Evolutionary conservation across 2,113 vertebrate genomes (phyloP).

Genomic region (Centropus unirufus): DNA sequence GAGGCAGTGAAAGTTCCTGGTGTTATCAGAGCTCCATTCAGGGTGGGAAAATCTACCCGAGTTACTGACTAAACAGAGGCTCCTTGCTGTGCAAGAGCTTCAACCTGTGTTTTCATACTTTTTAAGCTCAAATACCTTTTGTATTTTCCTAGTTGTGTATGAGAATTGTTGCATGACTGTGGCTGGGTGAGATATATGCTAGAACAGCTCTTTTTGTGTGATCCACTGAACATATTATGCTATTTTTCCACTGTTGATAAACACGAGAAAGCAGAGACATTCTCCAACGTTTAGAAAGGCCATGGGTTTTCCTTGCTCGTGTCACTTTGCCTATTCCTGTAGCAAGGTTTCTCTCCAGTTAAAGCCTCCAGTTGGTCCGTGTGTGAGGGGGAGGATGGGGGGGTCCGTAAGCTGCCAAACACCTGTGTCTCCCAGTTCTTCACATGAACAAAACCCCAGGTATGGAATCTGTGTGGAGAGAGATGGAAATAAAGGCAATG

Average conservation of each 20-base stretch:
- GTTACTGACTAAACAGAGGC: neutral
- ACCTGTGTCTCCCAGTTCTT: slow-evolving; percentile 94
- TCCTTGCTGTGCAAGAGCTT: neutral
- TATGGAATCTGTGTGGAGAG: slow-evolving; percentile 89
- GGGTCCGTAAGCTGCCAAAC: slow-evolving; percentile 97
- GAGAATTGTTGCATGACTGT: neutral
- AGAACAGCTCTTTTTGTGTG: slow-evolving; percentile 39
- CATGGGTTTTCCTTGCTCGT: neutral
- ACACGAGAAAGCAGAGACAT: slow-evolving; percentile 33
- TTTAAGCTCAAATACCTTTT: neutral
- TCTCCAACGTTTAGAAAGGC: slow-evolving; percentile 17
- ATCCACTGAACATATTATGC: neutral
- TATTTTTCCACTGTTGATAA: neutral
- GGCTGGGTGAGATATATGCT: slow-evolving; percentile 51
- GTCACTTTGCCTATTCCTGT: slow-evolving; percentile 77
- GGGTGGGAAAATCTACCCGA: neutral
- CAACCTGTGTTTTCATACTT: neutral
- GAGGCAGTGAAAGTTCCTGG: slow-evolving; percentile 40
- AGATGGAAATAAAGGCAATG: neutral
- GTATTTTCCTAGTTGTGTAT: neutral
- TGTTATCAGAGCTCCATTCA: neutral
- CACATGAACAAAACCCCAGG: slow-evolving; percentile 94
- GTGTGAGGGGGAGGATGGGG: slow-evolving; percentile 95
- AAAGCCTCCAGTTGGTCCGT: slow-evolving; percentile 97
- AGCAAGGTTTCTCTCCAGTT: slow-evolving; percentile 97